Base-by-base conservation (phyloP, 1,140 invertebrate genomes). In the Brachionus koreanus region DNA sequence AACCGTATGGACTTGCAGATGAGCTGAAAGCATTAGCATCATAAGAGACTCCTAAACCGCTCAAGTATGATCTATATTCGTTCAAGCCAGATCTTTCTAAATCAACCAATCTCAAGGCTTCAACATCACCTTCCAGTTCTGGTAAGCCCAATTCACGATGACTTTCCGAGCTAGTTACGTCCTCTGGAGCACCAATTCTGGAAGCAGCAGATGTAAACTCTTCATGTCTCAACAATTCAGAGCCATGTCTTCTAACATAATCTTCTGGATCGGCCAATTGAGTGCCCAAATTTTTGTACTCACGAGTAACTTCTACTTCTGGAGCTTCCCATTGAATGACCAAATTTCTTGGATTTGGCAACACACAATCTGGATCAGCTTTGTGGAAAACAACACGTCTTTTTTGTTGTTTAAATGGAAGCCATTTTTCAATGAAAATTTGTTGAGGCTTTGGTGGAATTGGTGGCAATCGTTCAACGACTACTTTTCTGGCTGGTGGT, bases 311-410 rank as follows among this genome's bases (percentile, higher is more conserved):
- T 33, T 82, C 67, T 52, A 82, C 82, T 72, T 82, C 65, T 25
- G 82, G 82, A 61, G 39, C 13, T 39, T 69, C 43, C 82, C 82
- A 82, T 75, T 82, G 52, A 57, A 82, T 82, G 35, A 82, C 42
- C 25, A 69, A 49, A 75, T 82, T 82, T 57, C 57, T 72, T 42
- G 57, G 42, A 74, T 46, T 52, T 42, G 43, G 25, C n/a, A 63
- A 25, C 5, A 42, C 6, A 13, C 67, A 72, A 12, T 69, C 35
- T 63, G 49, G 35, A 5, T 69, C 57, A 39, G 82, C 69, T 43
- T 23, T 10, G 46, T 83, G 49, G 49, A 42, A 43, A 13, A 83
- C 37, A 46, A 83, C 69, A 13, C 46, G 29, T 65, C 82, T 46
- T 25, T 33, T 49, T 63, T 75, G 69, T 43, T 77, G 82, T 67